phyloP scores from a whole-genome alignment of 92 coral and sea anemone species.

The Porites lobata region DNA sequence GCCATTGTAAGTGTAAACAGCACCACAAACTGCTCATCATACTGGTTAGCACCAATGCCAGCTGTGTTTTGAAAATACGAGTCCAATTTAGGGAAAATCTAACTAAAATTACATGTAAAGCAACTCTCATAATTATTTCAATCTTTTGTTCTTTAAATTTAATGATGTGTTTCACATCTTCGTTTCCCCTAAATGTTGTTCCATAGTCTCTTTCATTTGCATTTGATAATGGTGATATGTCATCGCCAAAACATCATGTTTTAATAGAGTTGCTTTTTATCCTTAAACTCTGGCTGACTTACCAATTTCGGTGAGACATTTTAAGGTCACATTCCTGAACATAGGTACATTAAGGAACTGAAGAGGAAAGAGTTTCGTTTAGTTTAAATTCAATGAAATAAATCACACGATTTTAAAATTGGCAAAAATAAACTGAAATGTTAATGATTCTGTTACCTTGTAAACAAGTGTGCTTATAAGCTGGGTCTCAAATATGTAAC shows the following conservation, averaged over 20 bases:
- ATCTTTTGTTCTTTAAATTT: too few species aligned
- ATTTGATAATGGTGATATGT: too few species aligned
- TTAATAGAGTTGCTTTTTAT: too few species aligned
- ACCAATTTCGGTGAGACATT: slow-evolving; percentile 99
- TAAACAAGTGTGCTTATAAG: slow-evolving; percentile 94
- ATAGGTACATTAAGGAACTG: slow-evolving; percentile 98
- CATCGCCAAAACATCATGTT: too few species aligned
- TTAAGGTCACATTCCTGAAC: slow-evolving; percentile 97
- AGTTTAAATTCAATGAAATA: neutral
- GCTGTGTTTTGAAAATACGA: slow-evolving; percentile 53
- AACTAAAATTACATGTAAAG: too few species aligned
- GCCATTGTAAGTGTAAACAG: slow-evolving; percentile 96
- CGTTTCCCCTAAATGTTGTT: too few species aligned
- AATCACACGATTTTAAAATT: too few species aligned
- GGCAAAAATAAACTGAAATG: neutral
- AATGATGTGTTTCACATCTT: too few species aligned
- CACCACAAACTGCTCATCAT: slow-evolving; percentile 95
- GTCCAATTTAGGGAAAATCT: neutral
- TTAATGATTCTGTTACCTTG: slow-evolving; percentile 71
- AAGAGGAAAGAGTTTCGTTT: neutral
- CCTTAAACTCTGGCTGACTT: slow-evolving; percentile 24
- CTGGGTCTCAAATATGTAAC: slow-evolving; percentile 98
- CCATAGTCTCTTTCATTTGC: too few species aligned
- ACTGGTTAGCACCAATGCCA: slow-evolving; percentile 95
- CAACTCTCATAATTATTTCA: too few species aligned